Conservation (phyloP, 92 coral and sea anemone species). For the Muricea muricata region DNA sequence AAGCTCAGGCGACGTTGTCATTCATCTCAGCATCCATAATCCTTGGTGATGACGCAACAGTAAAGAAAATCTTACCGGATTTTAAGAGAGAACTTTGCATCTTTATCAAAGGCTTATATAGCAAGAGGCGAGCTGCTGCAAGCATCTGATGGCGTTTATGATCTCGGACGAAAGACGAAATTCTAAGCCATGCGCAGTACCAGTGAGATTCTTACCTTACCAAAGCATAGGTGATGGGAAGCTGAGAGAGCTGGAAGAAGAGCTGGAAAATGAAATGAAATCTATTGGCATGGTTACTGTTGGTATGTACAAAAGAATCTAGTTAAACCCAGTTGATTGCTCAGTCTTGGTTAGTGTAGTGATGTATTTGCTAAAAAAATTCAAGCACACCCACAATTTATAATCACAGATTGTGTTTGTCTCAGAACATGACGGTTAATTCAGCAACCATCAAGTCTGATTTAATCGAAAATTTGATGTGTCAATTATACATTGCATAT, state of each 20-base stretch:
- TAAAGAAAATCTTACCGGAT: neutral
- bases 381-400: neutral
- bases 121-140: constrained; percentile 13
- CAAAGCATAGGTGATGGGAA: constrained; percentile 7
- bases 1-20: neutral
- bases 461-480: no score
- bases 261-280: constrained; percentile 6
- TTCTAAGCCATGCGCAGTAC: constrained; percentile 4
- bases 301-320: neutral
- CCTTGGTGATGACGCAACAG: constrained; percentile 16
- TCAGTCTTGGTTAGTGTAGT: constrained; percentile 17
- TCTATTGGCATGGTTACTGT: constrained; percentile 1
- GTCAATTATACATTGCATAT: no score
- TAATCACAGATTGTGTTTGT: constrained; percentile 31
- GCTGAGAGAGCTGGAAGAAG: neutral
- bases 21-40: neutral
- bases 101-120: neutral
- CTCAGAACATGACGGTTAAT: neutral
- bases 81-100: neutral
- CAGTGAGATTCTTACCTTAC: constrained; percentile 5
- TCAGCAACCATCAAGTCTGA: no score
- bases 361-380: constrained; percentile 32
- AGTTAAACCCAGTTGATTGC: neutral
- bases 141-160: constrained; percentile 9
- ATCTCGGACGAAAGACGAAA: constrained; percentile 8